Conservation (phyloP, 2,113 vertebrate genomes). For the Toxostoma redivivum region DNA sequence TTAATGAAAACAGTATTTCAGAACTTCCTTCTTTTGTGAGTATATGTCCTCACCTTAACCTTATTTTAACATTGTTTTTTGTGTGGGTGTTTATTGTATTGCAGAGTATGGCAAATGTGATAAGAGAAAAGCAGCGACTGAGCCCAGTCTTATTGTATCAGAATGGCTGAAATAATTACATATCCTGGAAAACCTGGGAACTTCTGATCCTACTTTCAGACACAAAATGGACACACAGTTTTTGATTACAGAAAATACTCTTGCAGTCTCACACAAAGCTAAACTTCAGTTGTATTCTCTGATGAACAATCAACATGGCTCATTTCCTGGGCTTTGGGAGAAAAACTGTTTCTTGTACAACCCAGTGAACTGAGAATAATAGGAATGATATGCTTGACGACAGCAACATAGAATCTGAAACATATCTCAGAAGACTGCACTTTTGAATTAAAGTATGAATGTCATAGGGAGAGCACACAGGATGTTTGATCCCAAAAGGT, state of each 20-base stretch:
- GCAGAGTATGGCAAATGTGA: slow-evolving; percentile 67
- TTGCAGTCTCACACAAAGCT: slow-evolving; percentile 1
- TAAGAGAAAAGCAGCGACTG: slow-evolving; percentile 68
- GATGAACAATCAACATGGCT: slow-evolving; percentile 46
- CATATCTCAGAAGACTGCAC: background rate
- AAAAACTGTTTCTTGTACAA: slow-evolving; percentile 50
- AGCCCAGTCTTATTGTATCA: slow-evolving; percentile 61
- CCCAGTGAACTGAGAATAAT: slow-evolving; percentile 64
- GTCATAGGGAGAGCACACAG: slow-evolving; percentile 11
- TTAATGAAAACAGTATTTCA: slow-evolving; percentile 72
- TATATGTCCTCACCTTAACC: slow-evolving; percentile 64
- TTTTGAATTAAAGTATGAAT: slow-evolving; percentile 56
- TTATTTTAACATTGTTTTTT: slow-evolving; percentile 73
- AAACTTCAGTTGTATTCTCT: slow-evolving; percentile 38
- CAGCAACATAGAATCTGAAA: slow-evolving; percentile 28
- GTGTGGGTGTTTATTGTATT: slow-evolving; percentile 64
- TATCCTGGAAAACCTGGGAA: slow-evolving; percentile 68
- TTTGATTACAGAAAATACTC: slow-evolving; percentile 16
- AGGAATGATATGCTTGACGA: slow-evolving; percentile 64
- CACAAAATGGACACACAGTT: slow-evolving; percentile 4
- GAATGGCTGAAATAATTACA: slow-evolving; percentile 51
- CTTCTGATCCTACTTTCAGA: slow-evolving; percentile 49
- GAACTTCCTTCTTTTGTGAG: slow-evolving; percentile 77
- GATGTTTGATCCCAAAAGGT: slow-evolving; percentile 51
- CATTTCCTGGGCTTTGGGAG: slow-evolving; percentile 35